These are phyloP conservation scores for Elgonia sp. DNA, from an alignment of 2,888 invertebrate genomes.

Conservation along the genomic window DNA sequence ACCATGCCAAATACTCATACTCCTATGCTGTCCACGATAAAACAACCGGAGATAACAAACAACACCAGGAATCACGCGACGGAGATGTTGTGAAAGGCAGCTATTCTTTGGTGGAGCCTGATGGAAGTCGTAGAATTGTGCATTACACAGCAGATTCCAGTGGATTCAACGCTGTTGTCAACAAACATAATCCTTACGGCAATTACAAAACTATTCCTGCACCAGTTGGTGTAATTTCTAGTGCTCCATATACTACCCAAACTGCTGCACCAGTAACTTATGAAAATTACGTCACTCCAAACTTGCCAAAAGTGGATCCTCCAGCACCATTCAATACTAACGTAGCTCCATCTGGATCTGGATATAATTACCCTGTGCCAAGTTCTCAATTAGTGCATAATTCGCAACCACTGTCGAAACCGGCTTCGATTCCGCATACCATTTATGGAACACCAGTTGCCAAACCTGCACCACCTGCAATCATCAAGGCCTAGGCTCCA, in stretches of 20 bases:
- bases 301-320: background rate
- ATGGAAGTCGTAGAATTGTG: conserved; percentile 7
- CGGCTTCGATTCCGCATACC: background rate
- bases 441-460: background rate
- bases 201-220: background rate
- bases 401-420: too few relatives aligned
- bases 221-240: background rate
- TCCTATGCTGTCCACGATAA: conserved; percentile 77
- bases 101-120: conserved; percentile 76
- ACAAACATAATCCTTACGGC: background rate
- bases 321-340: background rate
- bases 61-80: conserved; percentile 80
- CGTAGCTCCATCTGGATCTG: background rate
- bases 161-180: conserved; percentile 77
- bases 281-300: background rate
- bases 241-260: too few relatives aligned
- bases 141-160: conserved; percentile 59
- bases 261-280: background rate
- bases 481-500: background rate
- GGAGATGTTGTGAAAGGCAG: conserved; percentile 80
- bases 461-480: background rate
- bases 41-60: conserved; percentile 80
- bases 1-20: background rate
- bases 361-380: background rate
- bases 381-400: too few relatives aligned